phyloP scores from a whole-genome alignment of 92 coral and sea anemone species.

The Pocillopora grandis region DNA sequence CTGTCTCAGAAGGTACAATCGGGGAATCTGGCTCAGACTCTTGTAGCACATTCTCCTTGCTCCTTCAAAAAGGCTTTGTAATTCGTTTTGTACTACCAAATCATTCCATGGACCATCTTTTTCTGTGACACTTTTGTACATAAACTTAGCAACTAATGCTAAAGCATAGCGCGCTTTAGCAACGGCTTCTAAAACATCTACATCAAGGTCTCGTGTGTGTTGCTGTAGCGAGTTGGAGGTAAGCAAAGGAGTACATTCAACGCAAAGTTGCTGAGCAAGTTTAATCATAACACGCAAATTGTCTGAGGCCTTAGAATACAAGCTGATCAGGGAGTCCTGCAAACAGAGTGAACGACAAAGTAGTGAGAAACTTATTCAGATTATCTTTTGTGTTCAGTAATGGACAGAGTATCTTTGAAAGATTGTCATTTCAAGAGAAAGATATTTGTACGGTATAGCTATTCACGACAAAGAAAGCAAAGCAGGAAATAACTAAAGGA shows the following conservation, averaged over 20 bases:
- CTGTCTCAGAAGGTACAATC: constrained; percentile 70
- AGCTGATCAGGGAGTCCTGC: constrained; percentile 57
- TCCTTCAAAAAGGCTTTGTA: constrained; percentile 53
- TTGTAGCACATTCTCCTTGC: constrained; percentile 50
- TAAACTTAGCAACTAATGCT: constrained; percentile 57
- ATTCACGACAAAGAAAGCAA: too few species aligned
- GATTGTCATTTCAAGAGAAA: too few species aligned
- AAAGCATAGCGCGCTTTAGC: constrained; percentile 66
- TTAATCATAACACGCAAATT: constrained; percentile 44
- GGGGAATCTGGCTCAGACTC: constrained; percentile 56
- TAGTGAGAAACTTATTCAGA: background rate
- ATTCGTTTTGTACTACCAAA: constrained; percentile 26
- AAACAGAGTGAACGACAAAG: background rate
- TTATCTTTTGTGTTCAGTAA: too few species aligned
- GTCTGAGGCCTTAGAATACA: constrained; percentile 44
- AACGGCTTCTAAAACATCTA: constrained; percentile 59
- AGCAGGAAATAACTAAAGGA: too few species aligned
- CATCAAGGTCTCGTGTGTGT: constrained; percentile 41
- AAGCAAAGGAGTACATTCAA: constrained; percentile 21
- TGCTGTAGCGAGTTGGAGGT: constrained; percentile 12
- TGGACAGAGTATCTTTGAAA: too few species aligned
- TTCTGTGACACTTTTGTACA: constrained; percentile 53
- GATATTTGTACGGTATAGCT: too few species aligned
- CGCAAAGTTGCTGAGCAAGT: constrained; percentile 47
- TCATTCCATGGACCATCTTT: constrained; percentile 22